phyloP scores from a whole-genome alignment of 2,888 invertebrate genomes.

The Xanthia icteritia region DNA sequence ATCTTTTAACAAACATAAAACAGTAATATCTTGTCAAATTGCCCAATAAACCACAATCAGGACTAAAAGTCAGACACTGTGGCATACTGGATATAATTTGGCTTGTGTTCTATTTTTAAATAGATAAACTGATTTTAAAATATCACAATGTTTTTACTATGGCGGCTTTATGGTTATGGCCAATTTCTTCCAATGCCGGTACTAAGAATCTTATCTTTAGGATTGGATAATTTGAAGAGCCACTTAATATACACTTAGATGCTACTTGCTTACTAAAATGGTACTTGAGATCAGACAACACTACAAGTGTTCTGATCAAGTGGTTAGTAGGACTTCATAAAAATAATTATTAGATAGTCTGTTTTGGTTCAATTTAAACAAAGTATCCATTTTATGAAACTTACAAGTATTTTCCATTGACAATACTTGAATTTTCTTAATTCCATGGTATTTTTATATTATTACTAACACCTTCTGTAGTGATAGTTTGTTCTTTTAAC shows the following conservation, averaged over 20 bases:
- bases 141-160: not conserved
- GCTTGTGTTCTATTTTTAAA: not conserved
- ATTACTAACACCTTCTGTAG: not conserved
- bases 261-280: slow-evolving; percentile 13
- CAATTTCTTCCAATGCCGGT: not conserved
- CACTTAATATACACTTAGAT: slow-evolving; percentile 22
- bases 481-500: not conserved
- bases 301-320: not conserved
- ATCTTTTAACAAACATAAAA: not conserved
- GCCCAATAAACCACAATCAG: not conserved
- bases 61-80: not conserved
- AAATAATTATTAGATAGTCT: not conserved
- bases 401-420: not conserved
- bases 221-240: slow-evolving; percentile 21
- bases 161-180: accelerated
- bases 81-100: not conserved
- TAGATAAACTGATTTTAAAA: not conserved
- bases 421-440: not conserved
- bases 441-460: not conserved
- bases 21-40: not conserved
- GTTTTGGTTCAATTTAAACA: not conserved
- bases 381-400: not conserved
- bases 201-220: slow-evolving; percentile 12
- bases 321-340: not conserved
- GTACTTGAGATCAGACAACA: slow-evolving; percentile 13